Evolutionary conservation across 2,888 invertebrate genomes (phyloP), one percentile per base, ranked within the genome.

Genomic region (Elegia similella): DNA sequence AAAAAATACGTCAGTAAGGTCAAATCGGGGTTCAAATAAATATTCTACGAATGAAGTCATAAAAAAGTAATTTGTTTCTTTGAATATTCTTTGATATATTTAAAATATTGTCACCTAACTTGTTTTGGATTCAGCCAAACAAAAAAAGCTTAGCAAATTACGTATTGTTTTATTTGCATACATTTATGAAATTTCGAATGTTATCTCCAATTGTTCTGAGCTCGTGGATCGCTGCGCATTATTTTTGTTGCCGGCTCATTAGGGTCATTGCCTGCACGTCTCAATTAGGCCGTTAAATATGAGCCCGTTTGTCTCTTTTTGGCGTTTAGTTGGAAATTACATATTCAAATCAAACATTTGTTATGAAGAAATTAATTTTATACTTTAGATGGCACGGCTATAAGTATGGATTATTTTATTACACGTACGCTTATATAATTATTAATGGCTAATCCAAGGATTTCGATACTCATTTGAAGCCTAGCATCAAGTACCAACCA

Each of bases 231-330:
- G 10, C 7, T 8, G 12, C 16, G 13, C 32, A 30, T 53, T 90
- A 90, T 90, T 90, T 89, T 88, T 88, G 88, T 88, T 88, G 79
- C 84, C 83, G 82, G 80, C 89, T 88, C 89, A 88, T 89, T 89
- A 88, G 86, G 90, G 91, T 90, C 90, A 86, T 90, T 89, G 90
- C 74, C 89, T 87, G 86, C 84, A 82, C 88, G 88, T 82, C 86
- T 89, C 88, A 86, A 84, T 86, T 86, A 83, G 73, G 70, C 60
- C 73, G 52, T 85, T 79, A 86, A 80, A 83, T 88, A 87, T 80
- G 79, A 84, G 70, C 75, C 73, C 73, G 78, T 80, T 74, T 72
- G 64, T 83, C 84, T 84, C 78, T 79, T 80, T 72, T 72, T 68
- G 75, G 65, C 73, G 69, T 70, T 75, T 68, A 70, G 65, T 66